Base-by-base conservation (phyloP, 2,888 invertebrate genomes). In the Nemapogon koenigi region DNA sequence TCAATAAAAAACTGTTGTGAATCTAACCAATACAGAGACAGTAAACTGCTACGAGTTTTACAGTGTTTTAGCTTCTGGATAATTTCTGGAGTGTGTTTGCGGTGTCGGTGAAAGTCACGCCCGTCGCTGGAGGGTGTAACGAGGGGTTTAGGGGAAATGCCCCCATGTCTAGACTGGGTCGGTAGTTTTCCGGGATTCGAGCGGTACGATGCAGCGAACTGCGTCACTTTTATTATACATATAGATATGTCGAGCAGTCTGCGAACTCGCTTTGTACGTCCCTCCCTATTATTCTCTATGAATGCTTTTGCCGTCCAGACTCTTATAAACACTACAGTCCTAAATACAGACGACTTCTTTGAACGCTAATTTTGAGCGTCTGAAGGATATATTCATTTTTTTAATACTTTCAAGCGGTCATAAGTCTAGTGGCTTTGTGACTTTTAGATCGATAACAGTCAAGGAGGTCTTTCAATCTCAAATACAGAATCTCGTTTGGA, bases 101-200 rank as follows among this genome's bases (percentile, higher is more conserved):
- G 39, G 41, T 28, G 38, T 38, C 38, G 36, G 40, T 14, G 73
- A 73, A 75, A 73, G 68, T 72, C 51, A 51, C 49, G 48, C 46
- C 29, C 39, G 41, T 25, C 43, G 27, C 37, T 26, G 13, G 46
- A 46, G 46, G 44, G 48, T 40, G 51, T 46, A 47, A 52, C 46
- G 55, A 47, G 53, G 46, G 51, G 46, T 46, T 51, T 45, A 59
- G 69, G 73, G 70, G 71, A 68, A 66, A 59, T 72, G 75, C 76
- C 78, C 71, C 76, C 78, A 70, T 60, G 79, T 79, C 80, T 79
- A 79, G 79, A 80, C 79, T 79, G 79, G 79, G 80, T 80, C 78
- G 79, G 75, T 76, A 79, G 80, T 78, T 78, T 75, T 79, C 79
- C 78, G 69, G 76, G 76, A 73, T 78, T 73, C 76, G 72, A 69